Conservation (phyloP, 2,888 invertebrate species). For the Cloeon dipterum region DNA sequence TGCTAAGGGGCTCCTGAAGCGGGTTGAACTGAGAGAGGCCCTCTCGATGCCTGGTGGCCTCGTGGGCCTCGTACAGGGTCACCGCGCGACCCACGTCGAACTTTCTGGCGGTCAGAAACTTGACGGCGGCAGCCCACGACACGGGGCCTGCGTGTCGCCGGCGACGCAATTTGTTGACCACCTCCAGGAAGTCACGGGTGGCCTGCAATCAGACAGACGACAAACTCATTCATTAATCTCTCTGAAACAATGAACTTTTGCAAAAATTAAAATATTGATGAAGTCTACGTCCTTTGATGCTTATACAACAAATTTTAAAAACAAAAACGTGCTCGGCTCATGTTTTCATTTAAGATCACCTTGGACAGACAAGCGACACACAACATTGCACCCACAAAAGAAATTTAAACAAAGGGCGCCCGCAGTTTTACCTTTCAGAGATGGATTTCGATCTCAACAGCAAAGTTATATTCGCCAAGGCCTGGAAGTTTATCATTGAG, state of each 20-base stretch:
- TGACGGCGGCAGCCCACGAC: conserved; percentile 72
- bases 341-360: too few species aligned
- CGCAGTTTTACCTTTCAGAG: too few species aligned
- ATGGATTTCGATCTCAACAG: too few species aligned
- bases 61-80: conserved; percentile 79
- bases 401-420: too few species aligned
- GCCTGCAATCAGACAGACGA: conserved; percentile 30
- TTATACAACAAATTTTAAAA: too few species aligned
- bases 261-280: conserved; percentile 5
- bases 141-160: conserved; percentile 33
- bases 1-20: conserved; percentile 53
- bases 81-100: conserved; percentile 81
- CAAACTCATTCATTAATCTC: neutral
- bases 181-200: conserved; percentile 57
- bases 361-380: too few species aligned
- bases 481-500: too few species aligned
- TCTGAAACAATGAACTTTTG: conserved; percentile 4
- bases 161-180: conserved; percentile 34
- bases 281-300: too few species aligned
- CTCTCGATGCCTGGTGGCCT: conserved; percentile 67
- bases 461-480: too few species aligned
- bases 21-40: conserved; percentile 69
- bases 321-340: too few species aligned
- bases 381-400: too few species aligned
- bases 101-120: conserved; percentile 81